Percentiles rank a stretch among this genome's conserved stretches.
phyloP scores from a whole-genome alignment of 2,888 invertebrate species.

The Cantharis rufa region DNA sequence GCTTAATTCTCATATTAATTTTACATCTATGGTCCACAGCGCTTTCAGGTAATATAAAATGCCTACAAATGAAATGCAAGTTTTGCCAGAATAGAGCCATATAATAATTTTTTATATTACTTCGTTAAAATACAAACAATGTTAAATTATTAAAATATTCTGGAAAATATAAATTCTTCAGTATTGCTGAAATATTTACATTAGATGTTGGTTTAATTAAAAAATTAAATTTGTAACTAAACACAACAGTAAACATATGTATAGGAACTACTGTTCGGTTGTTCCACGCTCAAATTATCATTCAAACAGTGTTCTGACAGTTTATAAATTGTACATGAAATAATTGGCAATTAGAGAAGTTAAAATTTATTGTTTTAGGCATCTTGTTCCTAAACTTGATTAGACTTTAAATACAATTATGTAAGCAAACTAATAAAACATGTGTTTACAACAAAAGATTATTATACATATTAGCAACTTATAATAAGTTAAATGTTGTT shows the following conservation, averaged over 20 bases:
- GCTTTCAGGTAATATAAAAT: not conserved
- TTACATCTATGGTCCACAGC: not conserved
- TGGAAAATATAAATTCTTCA: no score
- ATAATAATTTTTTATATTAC: no score
- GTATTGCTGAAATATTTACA: not conserved
- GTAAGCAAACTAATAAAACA: not conserved
- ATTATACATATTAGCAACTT: not conserved
- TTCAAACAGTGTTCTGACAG: not conserved
- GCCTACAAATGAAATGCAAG: not conserved
- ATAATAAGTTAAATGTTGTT: not conserved
- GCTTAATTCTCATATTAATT: not conserved
- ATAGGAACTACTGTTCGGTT: not conserved
- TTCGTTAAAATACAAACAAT: no score
- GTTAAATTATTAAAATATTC: no score
- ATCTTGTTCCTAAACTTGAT: not conserved
- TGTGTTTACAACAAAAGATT: no score
- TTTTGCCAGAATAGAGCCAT: not conserved
- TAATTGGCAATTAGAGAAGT: constrained; percentile 2
- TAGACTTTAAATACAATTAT: not conserved
- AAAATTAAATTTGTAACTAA: not conserved
- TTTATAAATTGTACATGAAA: not conserved
- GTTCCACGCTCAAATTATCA: not conserved
- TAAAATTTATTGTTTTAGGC: not conserved
- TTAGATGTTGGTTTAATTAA: not conserved
- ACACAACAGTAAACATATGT: not conserved